Percentiles rank a stretch among this genome's conserved stretches.
Conservation (phyloP, 2,888 invertebrate species). For the Lymantria monacha region DNA sequence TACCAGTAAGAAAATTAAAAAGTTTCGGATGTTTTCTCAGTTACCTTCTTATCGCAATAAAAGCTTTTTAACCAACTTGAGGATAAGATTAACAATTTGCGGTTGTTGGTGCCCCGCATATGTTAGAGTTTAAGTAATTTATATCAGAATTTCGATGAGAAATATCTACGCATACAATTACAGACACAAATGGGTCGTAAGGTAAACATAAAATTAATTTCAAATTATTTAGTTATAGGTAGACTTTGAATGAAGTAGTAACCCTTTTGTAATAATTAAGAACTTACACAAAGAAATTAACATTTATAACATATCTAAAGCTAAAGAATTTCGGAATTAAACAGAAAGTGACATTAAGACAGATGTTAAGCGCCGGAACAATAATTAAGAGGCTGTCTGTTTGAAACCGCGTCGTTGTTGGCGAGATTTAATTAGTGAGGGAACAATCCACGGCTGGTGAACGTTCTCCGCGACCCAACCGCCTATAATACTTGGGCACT, state of each 20-base stretch:
- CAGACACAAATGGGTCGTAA: neutral
- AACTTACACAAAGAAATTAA: constrained; percentile 49
- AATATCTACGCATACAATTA: constrained; percentile 6
- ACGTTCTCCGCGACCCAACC: constrained; percentile 28
- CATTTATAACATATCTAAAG: constrained; percentile 51
- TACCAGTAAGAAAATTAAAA: constrained; percentile 75
- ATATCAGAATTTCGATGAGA: constrained; percentile 11
- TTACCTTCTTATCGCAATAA: constrained; percentile 52
- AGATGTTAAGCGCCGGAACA: constrained; percentile 79
- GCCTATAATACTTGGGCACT: constrained; percentile 20
- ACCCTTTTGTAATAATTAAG: constrained; percentile 30
- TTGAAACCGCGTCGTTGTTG: constrained; percentile 72
- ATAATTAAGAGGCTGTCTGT: constrained; percentile 81
- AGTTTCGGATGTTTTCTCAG: constrained; percentile 58
- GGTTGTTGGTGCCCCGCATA: constrained; percentile 5
- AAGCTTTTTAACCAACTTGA: constrained; percentile 40
- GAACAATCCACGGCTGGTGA: constrained; percentile 53
- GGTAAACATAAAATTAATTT: constrained; percentile 4
- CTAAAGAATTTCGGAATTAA: constrained; percentile 69
- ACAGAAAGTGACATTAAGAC: constrained; percentile 77
- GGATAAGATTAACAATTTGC: constrained; percentile 19
- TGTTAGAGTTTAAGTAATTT: constrained; percentile 15
- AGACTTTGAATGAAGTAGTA: constrained; percentile 13
- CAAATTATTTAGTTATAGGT: constrained; percentile 17
- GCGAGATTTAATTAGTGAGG: constrained; percentile 79